Evolutionary conservation across 2,888 invertebrate genomes (phyloP), one percentile per base, ranked within the genome.

Genomic region (Monopis laevigella): DNA sequence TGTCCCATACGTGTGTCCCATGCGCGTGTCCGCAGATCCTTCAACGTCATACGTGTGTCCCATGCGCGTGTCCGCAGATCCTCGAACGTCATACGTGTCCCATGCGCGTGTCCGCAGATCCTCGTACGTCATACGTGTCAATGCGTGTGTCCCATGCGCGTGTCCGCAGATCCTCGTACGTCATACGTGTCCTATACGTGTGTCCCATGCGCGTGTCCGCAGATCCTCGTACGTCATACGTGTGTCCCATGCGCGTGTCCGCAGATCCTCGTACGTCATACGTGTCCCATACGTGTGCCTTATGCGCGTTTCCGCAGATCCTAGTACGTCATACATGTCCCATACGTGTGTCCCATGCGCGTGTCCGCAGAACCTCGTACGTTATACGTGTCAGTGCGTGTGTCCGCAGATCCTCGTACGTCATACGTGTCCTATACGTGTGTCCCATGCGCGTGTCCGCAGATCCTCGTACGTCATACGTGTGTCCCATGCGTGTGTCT

Each of bases 261-360:
- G n/a, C 65, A 81, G 81, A 70, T 81, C 1, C 62, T 82, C 1
- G 62, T 78, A 0, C 81, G n/a, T n/a, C n/a, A n/a, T 8, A 29
- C 7, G 14, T 29, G n/a, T n/a, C n/a, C n/a, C n/a, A n/a, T n/a
- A n/a, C n/a, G n/a, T n/a, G 14, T 3, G 12, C 14, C 8, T 29
- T 3, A 4, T 16, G 32, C 21, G 27, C 39, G 10, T 28, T 34
- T 44, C 21, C 34, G n/a, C 65, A 81, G 81, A 70, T 81, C 1
- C 62, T 82, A n/a, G n/a, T 8, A 29, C 7, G 14, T 29, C n/a
- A n/a, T n/a, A 29, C n/a, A n/a, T n/a, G n/a, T n/a, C n/a, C n/a
- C n/a, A n/a, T n/a, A n/a, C n/a, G n/a, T n/a, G n/a, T 3, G 12
- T 29, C 8, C 14, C 4, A 4, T 16, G 32, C 21, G 27, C 39